These are phyloP conservation scores for Heliconius eleuchia DNA, from an alignment of 1,140 invertebrate species.

Conservation along the genomic window DNA sequence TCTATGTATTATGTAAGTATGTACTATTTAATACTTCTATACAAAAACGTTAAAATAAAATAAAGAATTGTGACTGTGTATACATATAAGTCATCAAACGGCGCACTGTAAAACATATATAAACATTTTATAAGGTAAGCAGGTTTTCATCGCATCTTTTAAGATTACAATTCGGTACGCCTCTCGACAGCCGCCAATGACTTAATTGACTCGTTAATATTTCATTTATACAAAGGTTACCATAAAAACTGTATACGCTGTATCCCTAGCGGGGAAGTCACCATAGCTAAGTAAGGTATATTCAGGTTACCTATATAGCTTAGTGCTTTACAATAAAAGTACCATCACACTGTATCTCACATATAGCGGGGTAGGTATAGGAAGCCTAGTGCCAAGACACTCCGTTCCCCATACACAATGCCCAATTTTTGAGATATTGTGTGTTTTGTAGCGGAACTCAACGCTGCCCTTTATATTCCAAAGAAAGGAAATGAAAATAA, in stretches of 20 bases:
- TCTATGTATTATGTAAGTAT: background rate
- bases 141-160: conserved; percentile 7
- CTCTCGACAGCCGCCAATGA: conserved; percentile 46
- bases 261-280: background rate
- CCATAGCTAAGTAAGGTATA: too few relatives aligned
- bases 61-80: background rate
- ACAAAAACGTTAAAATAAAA: background rate
- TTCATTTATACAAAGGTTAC: conserved; percentile 22
- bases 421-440: too few relatives aligned
- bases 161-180: conserved; percentile 49
- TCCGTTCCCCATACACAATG: background rate
- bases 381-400: background rate
- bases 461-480: too few relatives aligned
- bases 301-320: too few relatives aligned
- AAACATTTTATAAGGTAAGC: background rate
- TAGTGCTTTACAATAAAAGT: too few relatives aligned
- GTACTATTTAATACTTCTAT: too few relatives aligned
- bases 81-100: background rate
- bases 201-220: conserved; percentile 54
- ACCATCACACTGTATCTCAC: too few relatives aligned
- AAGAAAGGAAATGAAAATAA: too few relatives aligned
- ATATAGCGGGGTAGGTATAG: background rate
- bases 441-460: too few relatives aligned
- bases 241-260: background rate
- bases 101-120: background rate